Percentiles rank a stretch among this genome's conserved stretches.
phyloP scores from a whole-genome alignment of 2,888 invertebrate species.

The Flabesymbios commensalis region DNA sequence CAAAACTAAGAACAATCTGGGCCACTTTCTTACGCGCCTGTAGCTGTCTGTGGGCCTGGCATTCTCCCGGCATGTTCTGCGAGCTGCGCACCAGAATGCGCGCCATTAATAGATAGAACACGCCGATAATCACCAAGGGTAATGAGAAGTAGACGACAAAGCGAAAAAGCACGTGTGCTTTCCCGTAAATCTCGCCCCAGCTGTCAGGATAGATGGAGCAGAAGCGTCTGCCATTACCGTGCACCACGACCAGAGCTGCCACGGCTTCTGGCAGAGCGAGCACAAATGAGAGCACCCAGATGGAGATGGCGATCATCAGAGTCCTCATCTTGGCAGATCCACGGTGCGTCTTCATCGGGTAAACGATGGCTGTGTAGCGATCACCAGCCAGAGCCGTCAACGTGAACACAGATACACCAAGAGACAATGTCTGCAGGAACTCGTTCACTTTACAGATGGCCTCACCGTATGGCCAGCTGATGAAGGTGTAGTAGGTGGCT shows the following conservation, averaged over 20 bases:
- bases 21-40: conserved; percentile 60
- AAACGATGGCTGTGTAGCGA: conserved; percentile 88
- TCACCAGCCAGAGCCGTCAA: conserved; percentile 87
- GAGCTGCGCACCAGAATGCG: conserved; percentile 70
- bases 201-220: conserved; percentile 13
- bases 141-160: conserved; percentile 83
- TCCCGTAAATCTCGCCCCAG: conserved; percentile 37
- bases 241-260: too few relatives aligned
- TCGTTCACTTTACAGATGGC: conserved; percentile 78
- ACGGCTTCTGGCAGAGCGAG: conserved; percentile 69
- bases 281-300: conserved; percentile 72
- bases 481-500: conserved; percentile 81
- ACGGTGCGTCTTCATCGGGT: conserved; percentile 79
- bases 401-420: conserved; percentile 92
- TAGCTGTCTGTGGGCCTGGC: conserved; percentile 42
- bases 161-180: conserved; percentile 36
- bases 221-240: too few relatives aligned
- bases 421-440: conserved; percentile 83
- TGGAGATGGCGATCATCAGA: conserved; percentile 66
- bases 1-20: conserved; percentile 41
- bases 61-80: conserved; percentile 50
- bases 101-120: conserved; percentile 89
- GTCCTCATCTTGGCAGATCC: conserved; percentile 73
- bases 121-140: conserved; percentile 81
- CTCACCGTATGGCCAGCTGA: conserved; percentile 87